Conservation (phyloP, 2,888 invertebrate species). For the Dynastes maya region DNA sequence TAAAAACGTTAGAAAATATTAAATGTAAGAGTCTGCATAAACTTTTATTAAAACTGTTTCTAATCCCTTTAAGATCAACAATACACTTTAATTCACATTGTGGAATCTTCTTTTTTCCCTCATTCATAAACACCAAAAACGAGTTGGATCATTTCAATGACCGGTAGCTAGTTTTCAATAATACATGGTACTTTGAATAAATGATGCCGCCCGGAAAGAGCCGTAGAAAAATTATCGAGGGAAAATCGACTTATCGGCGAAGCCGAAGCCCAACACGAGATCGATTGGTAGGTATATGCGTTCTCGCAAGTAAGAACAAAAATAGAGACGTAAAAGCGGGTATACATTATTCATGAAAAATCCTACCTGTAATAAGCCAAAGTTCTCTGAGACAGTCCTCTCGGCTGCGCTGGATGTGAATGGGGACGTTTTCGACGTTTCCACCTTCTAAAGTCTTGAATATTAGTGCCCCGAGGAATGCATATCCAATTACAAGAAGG, state of each 20-base stretch:
- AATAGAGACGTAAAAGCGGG: conserved; percentile 3
- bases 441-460: conserved; percentile 67
- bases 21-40: too few species aligned
- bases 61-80: too few species aligned
- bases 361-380: conserved; percentile 86
- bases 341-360: conserved; percentile 45
- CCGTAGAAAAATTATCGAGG: conserved; percentile 24
- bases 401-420: conserved; percentile 66
- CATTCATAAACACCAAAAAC: not conserved
- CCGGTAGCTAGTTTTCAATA: conserved; percentile 26
- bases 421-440: conserved; percentile 59
- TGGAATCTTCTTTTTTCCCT: too few species aligned
- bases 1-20: too few species aligned
- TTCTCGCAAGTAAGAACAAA: conserved; percentile 17
- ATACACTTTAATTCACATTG: too few species aligned
- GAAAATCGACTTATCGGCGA: conserved; percentile 32
- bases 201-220: conserved; percentile 17
- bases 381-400: conserved; percentile 79
- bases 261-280: conserved; percentile 4
- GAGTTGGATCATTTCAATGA: not conserved
- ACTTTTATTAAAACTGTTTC: too few species aligned
- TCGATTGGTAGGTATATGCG: conserved; percentile 3
- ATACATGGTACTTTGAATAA: conserved; percentile 35
- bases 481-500: conserved; percentile 67
- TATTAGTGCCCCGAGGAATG: conserved; percentile 67